These are phyloP conservation scores for Cassiopea andromeda DNA, from an alignment of 30 jellyfish, hydroid and myxozoan species.

Conservation along the genomic window DNA sequence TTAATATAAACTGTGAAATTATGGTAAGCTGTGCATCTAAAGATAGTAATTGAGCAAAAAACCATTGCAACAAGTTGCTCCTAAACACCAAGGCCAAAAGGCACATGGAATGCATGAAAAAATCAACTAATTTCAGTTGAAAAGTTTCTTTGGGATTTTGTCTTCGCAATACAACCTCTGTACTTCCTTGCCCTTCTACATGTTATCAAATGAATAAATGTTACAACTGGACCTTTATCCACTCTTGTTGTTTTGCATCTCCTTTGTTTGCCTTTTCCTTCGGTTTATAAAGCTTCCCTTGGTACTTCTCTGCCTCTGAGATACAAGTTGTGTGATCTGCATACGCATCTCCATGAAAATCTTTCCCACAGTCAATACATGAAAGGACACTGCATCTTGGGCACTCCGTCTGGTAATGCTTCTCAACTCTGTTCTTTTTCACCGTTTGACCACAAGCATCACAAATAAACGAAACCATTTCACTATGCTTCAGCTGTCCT, in stretches of 20 bases:
- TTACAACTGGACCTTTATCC: constrained; percentile 83
- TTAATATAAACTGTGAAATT: no score
- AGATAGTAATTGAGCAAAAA: no score
- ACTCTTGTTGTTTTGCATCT: constrained; percentile 90
- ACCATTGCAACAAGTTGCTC: no score
- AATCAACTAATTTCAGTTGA: no score
- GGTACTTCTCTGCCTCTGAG: constrained; percentile 97
- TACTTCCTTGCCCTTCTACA: background rate
- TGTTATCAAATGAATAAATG: background rate
- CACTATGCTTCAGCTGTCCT: background rate
- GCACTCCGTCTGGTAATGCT: constrained; percentile 91
- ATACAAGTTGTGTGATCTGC: constrained; percentile 90
- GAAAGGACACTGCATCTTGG: constrained; percentile 90
- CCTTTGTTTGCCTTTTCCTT: constrained; percentile 94
- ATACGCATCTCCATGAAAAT: constrained; percentile 90
- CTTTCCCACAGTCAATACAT: constrained; percentile 98
- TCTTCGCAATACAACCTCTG: no score
- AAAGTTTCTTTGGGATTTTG: no score
- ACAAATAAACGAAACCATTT: constrained; percentile 93
- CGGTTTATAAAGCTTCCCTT: constrained; percentile 94
- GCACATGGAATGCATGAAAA: no score
- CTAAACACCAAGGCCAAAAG: no score
- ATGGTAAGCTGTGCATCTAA: no score
- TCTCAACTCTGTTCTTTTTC: constrained; percentile 95
- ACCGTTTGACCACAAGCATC: constrained; percentile 98